phyloP scores from a whole-genome alignment of 2,113 vertebrate species.

The Microcebus tavaratra region DNA sequence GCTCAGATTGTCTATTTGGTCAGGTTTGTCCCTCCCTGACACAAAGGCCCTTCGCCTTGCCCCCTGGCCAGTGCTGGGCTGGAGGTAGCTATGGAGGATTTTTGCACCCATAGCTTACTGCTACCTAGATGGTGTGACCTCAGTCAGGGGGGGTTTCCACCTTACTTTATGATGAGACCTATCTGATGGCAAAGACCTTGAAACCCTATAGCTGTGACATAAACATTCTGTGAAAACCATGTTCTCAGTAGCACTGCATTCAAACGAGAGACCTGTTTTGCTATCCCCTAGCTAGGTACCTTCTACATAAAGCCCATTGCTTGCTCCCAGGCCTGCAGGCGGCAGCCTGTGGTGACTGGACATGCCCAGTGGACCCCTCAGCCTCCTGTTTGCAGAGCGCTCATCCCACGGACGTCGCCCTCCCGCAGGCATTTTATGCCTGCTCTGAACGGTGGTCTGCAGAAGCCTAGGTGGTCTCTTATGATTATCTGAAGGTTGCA shows the following conservation, averaged over 20 bases:
- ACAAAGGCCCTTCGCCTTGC: neutral
- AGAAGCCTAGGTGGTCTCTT: neutral
- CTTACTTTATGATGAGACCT: neutral
- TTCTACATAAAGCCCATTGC: slow-evolving; percentile 36
- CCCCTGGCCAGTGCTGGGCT: neutral
- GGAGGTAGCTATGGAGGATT: neutral
- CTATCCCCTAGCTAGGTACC: neutral
- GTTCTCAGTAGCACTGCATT: neutral
- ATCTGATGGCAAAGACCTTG: neutral
- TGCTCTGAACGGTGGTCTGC: neutral
- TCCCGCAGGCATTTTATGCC: neutral
- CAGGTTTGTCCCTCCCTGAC: neutral
- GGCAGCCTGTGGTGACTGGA: neutral
- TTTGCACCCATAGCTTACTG: neutral
- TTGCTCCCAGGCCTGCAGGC: neutral
- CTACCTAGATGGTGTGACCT: neutral
- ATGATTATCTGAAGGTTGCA: neutral
- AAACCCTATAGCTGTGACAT: neutral
- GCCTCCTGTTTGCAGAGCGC: neutral
- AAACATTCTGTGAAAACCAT: neutral
- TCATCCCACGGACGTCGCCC: neutral
- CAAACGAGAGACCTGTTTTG: neutral
- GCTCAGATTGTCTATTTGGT: neutral
- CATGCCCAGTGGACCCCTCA: neutral
- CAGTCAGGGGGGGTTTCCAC: neutral